Base-by-base conservation (phyloP, 2,888 invertebrate genomes). In the Adelognathus sp. region DNA sequence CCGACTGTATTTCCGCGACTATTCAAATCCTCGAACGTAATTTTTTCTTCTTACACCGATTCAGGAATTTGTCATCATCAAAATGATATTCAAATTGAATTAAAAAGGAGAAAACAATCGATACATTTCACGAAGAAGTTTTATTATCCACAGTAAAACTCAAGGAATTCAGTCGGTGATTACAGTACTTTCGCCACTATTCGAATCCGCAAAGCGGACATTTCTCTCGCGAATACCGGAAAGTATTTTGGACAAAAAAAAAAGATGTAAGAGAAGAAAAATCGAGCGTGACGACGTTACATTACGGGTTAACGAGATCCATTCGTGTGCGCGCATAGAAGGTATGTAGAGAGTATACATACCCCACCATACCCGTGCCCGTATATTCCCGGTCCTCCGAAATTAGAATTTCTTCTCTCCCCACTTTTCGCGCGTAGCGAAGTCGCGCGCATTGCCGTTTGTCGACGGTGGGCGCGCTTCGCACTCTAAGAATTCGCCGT, bases 321-420 rank as follows among this genome's bases (percentile, higher is more conserved):
- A 5, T 39, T 33, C 56, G 50, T 9, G 24, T 24, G 31, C 39
- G 31, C 39, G 31, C 52, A 5, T 29, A 29, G 46, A 36, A 27
- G n/a, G n/a, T 14, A 36, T 63, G 24, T 14, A 14, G 36, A n/a
- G n/a, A n/a, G n/a, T n/a, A n/a, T n/a, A n/a, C n/a, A n/a, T n/a
- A n/a, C n/a, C n/a, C n/a, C n/a, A n/a, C n/a, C 46, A 50, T 44
- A 60, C 44, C 76, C 60, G 27, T 61, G 71, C 66, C 70, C n/a
- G n/a, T n/a, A n/a, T n/a, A 78, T 73, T 77, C 70, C 73, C 69
- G 77, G 77, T 73, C 71, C 60, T 79, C 81, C 80, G 41, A 80
- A 81, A 76, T 80, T 81, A 81, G 81, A 81, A 61, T 80, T 70
- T 71, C 67, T 64, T n/a, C n/a, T n/a, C n/a, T n/a, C n/a, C 73